Conservation (phyloP, 2,113 vertebrate species). For the Rhabdomys dilectus region DNA sequence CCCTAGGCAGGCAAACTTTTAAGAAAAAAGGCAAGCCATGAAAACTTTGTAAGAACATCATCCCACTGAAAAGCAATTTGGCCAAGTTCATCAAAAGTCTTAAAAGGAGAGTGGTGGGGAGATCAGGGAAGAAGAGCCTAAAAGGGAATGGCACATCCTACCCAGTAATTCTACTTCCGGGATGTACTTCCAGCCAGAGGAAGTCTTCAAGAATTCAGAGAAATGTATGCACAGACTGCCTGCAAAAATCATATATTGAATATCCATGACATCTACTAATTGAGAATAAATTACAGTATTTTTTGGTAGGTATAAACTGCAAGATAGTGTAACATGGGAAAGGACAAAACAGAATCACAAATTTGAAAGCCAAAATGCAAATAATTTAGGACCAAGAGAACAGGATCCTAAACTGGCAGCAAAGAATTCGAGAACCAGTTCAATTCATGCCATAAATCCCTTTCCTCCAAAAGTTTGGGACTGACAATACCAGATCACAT, state of each 20-base stretch:
- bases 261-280: conserved; percentile 58
- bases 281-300: conserved; percentile 40
- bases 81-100: conserved; percentile 65
- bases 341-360: conserved; percentile 61
- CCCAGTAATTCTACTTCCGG: conserved; percentile 69
- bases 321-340: conserved; percentile 28
- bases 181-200: conserved; percentile 67
- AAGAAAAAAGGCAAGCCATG: conserved; percentile 57
- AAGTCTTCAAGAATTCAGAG: conserved; percentile 73
- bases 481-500: not conserved
- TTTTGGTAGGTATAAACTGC: conserved; percentile 69
- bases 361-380: conserved; percentile 61
- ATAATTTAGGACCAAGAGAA: conserved; percentile 57
- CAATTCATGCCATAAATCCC: not conserved
- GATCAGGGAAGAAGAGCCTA: conserved; percentile 16
- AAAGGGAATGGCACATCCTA: conserved; percentile 40
- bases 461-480: conserved; percentile 5
- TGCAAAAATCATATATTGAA: conserved; percentile 61
- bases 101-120: not conserved
- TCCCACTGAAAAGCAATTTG: conserved; percentile 65
- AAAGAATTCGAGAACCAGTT: conserved; percentile 45
- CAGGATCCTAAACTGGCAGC: conserved; percentile 43
- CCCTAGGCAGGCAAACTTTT: conserved; percentile 16
- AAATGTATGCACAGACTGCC: conserved; percentile 48
- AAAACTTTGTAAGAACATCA: conserved; percentile 62